A percentile compares a stretch with the other conserved stretches of the same genome.
phyloP scores from a whole-genome alignment of 2,113 vertebrate genomes.

The Megatriorchis doriae region DNA sequence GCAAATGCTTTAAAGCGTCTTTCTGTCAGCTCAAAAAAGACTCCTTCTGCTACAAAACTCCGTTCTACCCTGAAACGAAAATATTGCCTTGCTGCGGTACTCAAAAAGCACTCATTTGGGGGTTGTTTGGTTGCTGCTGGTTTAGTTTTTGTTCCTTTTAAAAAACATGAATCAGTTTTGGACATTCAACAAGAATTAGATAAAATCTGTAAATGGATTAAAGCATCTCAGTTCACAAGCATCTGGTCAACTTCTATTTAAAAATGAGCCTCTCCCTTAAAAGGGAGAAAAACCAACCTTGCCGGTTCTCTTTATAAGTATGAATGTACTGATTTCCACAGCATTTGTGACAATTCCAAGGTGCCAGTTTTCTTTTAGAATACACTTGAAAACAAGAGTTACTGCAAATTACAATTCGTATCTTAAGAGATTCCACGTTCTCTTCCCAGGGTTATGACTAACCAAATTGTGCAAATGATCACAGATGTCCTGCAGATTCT shows the following conservation, averaged over 20 bases:
- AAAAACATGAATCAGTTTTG: not conserved
- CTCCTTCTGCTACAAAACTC: not conserved
- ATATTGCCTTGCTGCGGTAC: not conserved
- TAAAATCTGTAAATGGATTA: conserved; percentile 1
- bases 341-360: not conserved
- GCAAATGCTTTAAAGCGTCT: not conserved
- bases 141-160: not conserved
- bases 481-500: conserved; percentile 71
- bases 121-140: not conserved
- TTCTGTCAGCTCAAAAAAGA: not conserved
- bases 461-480: conserved; percentile 1
- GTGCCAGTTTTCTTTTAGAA: not conserved
- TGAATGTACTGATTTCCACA: not conserved
- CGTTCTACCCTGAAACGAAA: not conserved
- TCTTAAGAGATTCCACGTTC: not conserved
- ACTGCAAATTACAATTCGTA: not conserved
- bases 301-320: not conserved
- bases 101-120: not conserved
- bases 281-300: not conserved
- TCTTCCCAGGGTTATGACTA: conserved; percentile 12
- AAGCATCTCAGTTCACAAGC: not conserved
- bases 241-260: not conserved
- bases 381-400: not conserved
- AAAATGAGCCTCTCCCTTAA: not conserved
- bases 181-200: not conserved